Percentiles rank a stretch among this genome's conserved stretches.
Evolutionary conservation across 2,888 invertebrate genomes (phyloP).

Genomic region (Ophion slaviceki): DNA sequence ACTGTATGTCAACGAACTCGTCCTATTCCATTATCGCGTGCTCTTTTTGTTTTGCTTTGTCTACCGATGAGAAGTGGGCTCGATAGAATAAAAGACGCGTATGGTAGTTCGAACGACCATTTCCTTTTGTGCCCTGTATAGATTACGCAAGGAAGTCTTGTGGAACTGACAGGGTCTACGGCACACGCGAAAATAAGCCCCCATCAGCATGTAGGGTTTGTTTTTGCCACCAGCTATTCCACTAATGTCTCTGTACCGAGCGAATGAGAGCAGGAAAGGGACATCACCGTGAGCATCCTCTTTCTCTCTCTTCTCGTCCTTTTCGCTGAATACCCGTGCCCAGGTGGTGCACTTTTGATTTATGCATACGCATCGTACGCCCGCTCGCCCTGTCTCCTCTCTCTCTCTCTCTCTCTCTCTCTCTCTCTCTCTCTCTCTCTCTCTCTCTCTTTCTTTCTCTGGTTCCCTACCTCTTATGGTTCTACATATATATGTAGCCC

Average conservation of each 20-base stretch:
- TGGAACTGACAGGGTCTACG: neutral
- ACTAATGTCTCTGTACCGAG: neutral
- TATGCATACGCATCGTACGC: slow-evolving; percentile 46
- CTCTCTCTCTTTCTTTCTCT: neutral
- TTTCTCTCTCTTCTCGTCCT: neutral
- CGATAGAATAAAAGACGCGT: neutral
- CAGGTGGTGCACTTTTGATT: slow-evolving; percentile 53
- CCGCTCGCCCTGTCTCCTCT: slow-evolving; percentile 5
- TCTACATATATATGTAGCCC: neutral
- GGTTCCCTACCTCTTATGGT: neutral
- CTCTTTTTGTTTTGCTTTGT: neutral
- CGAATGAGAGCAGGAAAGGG: neutral
- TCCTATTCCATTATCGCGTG: slow-evolving; percentile 40
- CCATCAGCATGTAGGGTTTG: neutral
- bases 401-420: neutral
- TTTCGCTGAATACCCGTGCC: slow-evolving; percentile 18
- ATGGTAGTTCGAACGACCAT: neutral
- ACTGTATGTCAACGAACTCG: slow-evolving; percentile 47
- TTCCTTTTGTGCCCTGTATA: neutral
- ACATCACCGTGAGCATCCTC: slow-evolving; percentile 1
- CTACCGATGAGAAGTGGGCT: neutral
- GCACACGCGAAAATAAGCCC: neutral
- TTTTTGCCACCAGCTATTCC: neutral
- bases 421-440: neutral
- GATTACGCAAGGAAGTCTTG: neutral